These are phyloP conservation scores for Eulithis testata DNA, from an alignment of 2,888 invertebrate genomes.

Conservation along the genomic window DNA sequence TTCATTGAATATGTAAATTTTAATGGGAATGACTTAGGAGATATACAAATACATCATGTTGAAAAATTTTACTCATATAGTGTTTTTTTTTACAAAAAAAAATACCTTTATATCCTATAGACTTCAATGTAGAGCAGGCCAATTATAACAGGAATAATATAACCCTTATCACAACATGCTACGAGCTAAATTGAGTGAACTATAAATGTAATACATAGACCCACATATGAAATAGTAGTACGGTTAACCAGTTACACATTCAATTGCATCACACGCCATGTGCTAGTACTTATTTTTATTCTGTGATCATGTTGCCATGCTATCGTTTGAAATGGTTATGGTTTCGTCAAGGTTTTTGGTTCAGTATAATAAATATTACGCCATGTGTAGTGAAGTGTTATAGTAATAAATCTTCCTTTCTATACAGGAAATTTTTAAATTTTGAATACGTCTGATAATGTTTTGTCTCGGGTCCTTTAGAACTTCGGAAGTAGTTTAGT, in stretches of 20 bases:
- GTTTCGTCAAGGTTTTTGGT: constrained; percentile 49
- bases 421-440: too few species aligned
- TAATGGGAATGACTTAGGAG: too few species aligned
- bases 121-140: constrained; percentile 33
- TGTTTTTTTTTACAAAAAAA: constrained; percentile 36
- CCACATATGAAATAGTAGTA: constrained; percentile 18
- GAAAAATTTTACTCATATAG: constrained; percentile 13
- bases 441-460: too few species aligned
- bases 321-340: constrained; percentile 39
- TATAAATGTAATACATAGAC: constrained; percentile 17
- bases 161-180: constrained; percentile 19
- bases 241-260: constrained; percentile 29
- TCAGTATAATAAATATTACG: constrained; percentile 23
- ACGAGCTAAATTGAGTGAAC: constrained; percentile 25
- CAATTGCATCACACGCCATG: constrained; percentile 51
- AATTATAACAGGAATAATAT: constrained; percentile 20
- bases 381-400: not conserved
- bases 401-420: too few species aligned
- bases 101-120: constrained; percentile 33
- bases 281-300: too few species aligned
- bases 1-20: too few species aligned
- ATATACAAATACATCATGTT: not conserved
- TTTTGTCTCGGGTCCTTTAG: too few species aligned
- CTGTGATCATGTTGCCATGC: constrained; percentile 33
- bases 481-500: too few species aligned